phyloP scores from a whole-genome alignment of 2,797 vertebrate species.

The Semotilus atromaculatus region DNA sequence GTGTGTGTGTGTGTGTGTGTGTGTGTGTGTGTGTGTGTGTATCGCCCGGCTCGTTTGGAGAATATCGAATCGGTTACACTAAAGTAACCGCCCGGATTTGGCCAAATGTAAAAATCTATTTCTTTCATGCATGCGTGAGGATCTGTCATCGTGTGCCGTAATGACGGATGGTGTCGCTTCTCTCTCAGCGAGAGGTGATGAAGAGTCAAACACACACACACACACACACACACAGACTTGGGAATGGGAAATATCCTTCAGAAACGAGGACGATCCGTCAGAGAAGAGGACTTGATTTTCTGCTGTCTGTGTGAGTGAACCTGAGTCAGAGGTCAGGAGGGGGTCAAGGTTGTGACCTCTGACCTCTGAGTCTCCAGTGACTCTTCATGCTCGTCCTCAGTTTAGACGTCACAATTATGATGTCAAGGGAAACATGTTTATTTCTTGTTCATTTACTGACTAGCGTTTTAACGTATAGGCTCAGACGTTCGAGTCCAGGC shows the following conservation, averaged over 20 bases:
- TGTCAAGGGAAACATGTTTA: not conserved
- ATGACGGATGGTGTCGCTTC: conserved; percentile 78
- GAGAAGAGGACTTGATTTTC: conserved; percentile 29
- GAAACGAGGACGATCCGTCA: conserved; percentile 76
- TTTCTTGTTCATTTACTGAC: not conserved
- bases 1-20: conserved; percentile 50
- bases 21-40: conserved; percentile 61
- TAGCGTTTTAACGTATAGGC: too few relatives aligned
- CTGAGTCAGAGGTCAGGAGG: conserved; percentile 59
- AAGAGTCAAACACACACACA: conserved; percentile 53
- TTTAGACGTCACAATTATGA: not conserved
- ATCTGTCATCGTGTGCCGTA: conserved; percentile 77
- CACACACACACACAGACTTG: conserved; percentile 49
- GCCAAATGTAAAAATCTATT: conserved; percentile 85
- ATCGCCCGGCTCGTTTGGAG: conserved; percentile 79
- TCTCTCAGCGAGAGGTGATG: conserved; percentile 69
- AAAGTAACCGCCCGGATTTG: conserved; percentile 82
- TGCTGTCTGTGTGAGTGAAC: too few relatives aligned
- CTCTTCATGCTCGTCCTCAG: not conserved
- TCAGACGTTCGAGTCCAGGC: too few relatives aligned
- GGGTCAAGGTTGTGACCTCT: conserved; percentile 78
- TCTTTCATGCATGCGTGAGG: conserved; percentile 78
- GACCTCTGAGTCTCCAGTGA: conserved; percentile 57
- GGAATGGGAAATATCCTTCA: conserved; percentile 61
- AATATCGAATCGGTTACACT: conserved; percentile 88